Percentiles rank a stretch among this genome's conserved stretches.
phyloP scores from a whole-genome alignment of 2,888 invertebrate genomes.

The Aelia acuminata region DNA sequence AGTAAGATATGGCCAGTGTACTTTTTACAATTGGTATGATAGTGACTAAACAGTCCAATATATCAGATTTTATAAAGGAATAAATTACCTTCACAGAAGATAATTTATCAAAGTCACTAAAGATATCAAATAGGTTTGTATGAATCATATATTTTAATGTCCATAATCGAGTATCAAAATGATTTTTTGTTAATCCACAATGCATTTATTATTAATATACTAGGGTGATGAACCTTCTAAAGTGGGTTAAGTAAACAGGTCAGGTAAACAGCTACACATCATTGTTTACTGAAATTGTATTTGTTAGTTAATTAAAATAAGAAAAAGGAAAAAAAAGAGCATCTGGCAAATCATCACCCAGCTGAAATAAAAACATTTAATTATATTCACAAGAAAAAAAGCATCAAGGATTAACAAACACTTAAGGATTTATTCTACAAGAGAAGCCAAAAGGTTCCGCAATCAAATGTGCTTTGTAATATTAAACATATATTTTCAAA shows the following conservation, averaged over 20 bases:
- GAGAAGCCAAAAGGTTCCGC: conserved; percentile 46
- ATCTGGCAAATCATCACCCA: background rate
- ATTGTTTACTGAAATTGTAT: background rate
- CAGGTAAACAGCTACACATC: background rate
- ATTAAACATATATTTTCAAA: conserved; percentile 49
- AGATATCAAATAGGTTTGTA: conserved; percentile 8
- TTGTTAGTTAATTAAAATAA: background rate
- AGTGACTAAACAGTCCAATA: conserved; percentile 51
- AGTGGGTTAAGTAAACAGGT: background rate
- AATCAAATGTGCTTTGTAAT: conserved; percentile 45
- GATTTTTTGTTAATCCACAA: conserved; percentile 53
- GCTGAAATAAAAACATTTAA: background rate
- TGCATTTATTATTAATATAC: conserved; percentile 18
- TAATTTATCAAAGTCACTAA: conserved; percentile 39
- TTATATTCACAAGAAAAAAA: conserved; percentile 10
- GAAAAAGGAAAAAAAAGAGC: background rate
- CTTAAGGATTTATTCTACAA: conserved; percentile 43
- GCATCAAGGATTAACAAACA: conserved; percentile 58
- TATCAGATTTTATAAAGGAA: conserved; percentile 51
- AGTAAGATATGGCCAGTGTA: conserved; percentile 60
- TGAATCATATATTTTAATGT: conserved; percentile 32
- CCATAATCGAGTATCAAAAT: conserved; percentile 33
- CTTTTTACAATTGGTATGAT: conserved; percentile 51
- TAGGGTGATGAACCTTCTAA: background rate
- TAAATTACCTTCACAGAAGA: conserved; percentile 60